Evolutionary conservation across 2,797 vertebrate genomes (phyloP).

Genomic region (Lepilemur septentrionalis): DNA sequence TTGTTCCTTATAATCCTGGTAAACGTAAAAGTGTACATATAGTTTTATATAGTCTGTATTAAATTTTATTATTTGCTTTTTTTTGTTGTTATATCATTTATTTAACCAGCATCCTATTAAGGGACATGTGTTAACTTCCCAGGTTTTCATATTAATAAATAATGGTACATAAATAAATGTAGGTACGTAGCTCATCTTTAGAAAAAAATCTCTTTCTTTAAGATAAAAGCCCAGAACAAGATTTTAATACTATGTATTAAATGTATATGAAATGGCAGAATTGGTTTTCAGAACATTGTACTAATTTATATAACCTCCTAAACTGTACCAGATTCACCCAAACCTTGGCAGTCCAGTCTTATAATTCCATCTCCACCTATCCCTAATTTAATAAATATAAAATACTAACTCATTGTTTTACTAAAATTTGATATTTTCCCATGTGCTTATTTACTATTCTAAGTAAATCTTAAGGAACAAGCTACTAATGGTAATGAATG

Average conservation of each 20-base stretch:
- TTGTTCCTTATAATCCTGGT: neutral
- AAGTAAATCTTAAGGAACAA: neutral
- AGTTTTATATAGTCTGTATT: neutral
- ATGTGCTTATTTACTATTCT: neutral
- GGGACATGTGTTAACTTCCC: neutral
- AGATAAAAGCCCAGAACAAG: neutral
- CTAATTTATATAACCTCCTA: constrained; percentile 2
- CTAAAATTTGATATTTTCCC: neutral
- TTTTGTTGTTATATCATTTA: neutral
- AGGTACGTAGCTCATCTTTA: neutral
- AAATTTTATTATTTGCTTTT: neutral
- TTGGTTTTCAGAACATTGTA: neutral
- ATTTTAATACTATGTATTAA: neutral
- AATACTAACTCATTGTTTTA: neutral
- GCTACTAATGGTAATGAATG: neutral
- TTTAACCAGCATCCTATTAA: neutral
- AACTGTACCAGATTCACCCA: neutral
- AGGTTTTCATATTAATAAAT: neutral
- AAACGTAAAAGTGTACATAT: neutral
- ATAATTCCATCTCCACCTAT: neutral
- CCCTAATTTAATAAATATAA: constrained; percentile 3
- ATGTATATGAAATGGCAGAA: neutral
- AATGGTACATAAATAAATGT: neutral
- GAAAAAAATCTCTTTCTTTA: neutral
- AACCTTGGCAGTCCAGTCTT: neutral